These are phyloP conservation scores for Clarias pachynema DNA, from an alignment of 2,797 vertebrate species.

Conservation along the genomic window DNA sequence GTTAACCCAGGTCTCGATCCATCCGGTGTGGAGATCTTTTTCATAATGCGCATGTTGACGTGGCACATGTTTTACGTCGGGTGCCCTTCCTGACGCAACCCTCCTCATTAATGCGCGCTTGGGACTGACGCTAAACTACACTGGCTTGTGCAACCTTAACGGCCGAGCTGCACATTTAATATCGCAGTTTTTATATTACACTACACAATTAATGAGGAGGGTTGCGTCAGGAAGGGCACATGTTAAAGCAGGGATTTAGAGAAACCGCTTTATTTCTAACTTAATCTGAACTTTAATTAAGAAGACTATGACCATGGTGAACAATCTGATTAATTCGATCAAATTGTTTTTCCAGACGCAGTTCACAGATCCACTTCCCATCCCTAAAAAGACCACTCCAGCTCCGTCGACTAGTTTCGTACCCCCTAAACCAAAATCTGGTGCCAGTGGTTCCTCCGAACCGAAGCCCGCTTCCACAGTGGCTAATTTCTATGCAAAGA, in stretches of 20 bases:
- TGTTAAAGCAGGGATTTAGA: not conserved
- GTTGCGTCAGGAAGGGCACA: too few relatives aligned
- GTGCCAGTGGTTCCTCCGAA: slow-evolving; percentile 21
- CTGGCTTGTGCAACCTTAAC: too few relatives aligned
- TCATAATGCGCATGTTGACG: too few relatives aligned
- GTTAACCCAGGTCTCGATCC: too few relatives aligned
- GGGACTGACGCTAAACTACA: too few relatives aligned
- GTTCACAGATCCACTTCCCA: slow-evolving; percentile 57
- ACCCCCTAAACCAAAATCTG: slow-evolving; percentile 37
- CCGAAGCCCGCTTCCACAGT: slow-evolving; percentile 44
- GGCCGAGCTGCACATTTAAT: too few relatives aligned
- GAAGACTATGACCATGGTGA: not conserved
- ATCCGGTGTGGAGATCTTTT: too few relatives aligned
- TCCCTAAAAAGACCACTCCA: slow-evolving; percentile 25
- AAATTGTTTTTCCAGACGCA: slow-evolving; percentile 54
- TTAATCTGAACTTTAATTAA: not conserved
- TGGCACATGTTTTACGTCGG: too few relatives aligned
- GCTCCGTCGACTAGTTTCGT: slow-evolving; percentile 34
- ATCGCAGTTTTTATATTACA: too few relatives aligned
- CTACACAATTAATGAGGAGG: too few relatives aligned
- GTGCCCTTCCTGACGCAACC: too few relatives aligned
- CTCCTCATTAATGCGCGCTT: too few relatives aligned
- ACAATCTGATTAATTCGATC: not conserved
- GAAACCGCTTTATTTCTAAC: not conserved
- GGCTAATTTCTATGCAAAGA: slow-evolving; percentile 66